Evolutionary conservation across 1,140 invertebrate genomes (phyloP).

Genomic region (Nebria ingens): DNA sequence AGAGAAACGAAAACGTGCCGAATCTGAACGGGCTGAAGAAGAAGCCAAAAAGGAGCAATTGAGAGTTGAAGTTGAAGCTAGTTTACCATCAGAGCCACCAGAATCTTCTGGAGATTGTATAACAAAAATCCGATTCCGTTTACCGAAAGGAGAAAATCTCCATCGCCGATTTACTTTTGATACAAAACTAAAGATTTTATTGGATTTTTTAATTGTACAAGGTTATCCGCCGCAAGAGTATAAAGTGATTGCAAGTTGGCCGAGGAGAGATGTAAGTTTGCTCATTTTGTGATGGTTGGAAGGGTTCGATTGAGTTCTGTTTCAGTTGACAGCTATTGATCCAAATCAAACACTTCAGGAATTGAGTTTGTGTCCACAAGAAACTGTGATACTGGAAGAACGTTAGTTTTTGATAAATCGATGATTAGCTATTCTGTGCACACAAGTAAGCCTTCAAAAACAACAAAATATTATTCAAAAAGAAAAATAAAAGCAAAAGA

Average conservation of each 20-base stretch:
- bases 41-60: slow-evolving; percentile 57
- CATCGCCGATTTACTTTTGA: slow-evolving; percentile 60
- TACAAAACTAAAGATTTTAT: slow-evolving; percentile 57
- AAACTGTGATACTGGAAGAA: slow-evolving; percentile 86
- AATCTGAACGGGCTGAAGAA: slow-evolving; percentile 57
- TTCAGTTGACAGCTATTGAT: slow-evolving; percentile 74
- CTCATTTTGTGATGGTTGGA: slow-evolving; percentile 16
- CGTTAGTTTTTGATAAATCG: slow-evolving; percentile 46
- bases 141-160: slow-evolving; percentile 61
- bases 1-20: slow-evolving; percentile 51
- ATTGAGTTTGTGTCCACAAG: slow-evolving; percentile 80
- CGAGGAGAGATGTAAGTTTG: slow-evolving; percentile 76
- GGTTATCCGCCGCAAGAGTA: slow-evolving; percentile 79
- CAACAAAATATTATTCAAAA: not conserved
- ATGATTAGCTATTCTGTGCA: not conserved
- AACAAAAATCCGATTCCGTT: slow-evolving; percentile 64
- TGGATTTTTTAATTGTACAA: slow-evolving; percentile 77
- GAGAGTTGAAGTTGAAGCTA: slow-evolving; percentile 44
- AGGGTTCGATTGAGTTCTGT: slow-evolving; percentile 23
- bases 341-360: slow-evolving; percentile 61
- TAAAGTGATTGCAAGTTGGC: slow-evolving; percentile 86
- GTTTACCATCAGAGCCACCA: slow-evolving; percentile 51
- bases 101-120: slow-evolving; percentile 43
- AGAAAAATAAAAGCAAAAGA: not conserved
- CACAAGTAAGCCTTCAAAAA: slow-evolving; percentile 6